Evolutionary conservation across 2,113 vertebrate species (phyloP), one percentile per base, ranked within the genome.

Genomic region (Malurus melanocephalus): DNA sequence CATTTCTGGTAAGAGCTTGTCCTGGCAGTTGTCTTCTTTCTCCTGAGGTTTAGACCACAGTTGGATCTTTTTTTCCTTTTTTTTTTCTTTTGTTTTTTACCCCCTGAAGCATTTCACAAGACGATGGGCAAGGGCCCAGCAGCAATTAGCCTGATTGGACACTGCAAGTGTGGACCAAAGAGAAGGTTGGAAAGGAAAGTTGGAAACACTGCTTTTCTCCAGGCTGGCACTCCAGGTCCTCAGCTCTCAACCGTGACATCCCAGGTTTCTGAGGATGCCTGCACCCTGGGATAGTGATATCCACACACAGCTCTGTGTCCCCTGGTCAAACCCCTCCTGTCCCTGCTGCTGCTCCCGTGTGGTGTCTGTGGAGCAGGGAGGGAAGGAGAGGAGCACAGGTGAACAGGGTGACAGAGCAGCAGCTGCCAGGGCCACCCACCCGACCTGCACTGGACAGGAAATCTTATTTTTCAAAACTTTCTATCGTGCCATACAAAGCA

Each of bases 1-100:
- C 45, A 49, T 92, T 94, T 95, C 94, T 89, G 74, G 69, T 94
- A 91, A 92, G 60, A 95, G 77, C 94, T 95, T 95, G 88, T 90
- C 73, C 85, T 94, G 93, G 93, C 90, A 95, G 89, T 95, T 87
- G 51, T 55, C 46, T 87, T 71, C 90, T 94, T 96, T 91, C 78
- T 97, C 87, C 83, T 79, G 75, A 90, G 79, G 77, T 80, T 88
- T 90, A 93, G 59, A 78, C 82, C 5, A n/a, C 13, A 56, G 61
- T 95, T 96, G 94, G 92, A 94, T 96, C 26, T 68, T n/a, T 81
- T 33, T 35, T 52, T 33, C 91, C 68, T 88, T 83, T 64, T 15
- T 65, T 13, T 32, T n/a, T n/a, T n/a, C n/a, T n/a, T 65, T 75
- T 3, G 22, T 56, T 43, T 59, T 82, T 84, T 91, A 86, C 52